Percentiles rank a stretch among this genome's conserved stretches.
phyloP scores from a whole-genome alignment of 2,888 invertebrate species.

The Strigamia maritima region DNA sequence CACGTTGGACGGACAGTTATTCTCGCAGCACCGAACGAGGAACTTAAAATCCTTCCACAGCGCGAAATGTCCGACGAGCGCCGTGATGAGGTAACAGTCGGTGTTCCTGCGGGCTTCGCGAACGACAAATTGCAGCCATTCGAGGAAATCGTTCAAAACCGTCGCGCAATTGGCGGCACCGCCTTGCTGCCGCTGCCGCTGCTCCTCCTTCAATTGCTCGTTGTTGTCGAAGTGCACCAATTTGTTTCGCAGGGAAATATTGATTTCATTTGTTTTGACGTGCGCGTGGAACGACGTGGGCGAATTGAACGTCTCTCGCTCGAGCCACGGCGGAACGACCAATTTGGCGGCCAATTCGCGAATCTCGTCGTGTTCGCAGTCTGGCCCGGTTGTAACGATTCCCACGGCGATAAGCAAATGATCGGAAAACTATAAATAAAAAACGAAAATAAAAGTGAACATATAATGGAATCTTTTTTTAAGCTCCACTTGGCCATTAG shows the following conservation, averaged over 20 bases:
- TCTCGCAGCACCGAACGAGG: neutral
- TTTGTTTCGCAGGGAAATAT: too few species aligned
- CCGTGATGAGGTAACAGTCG: constrained; percentile 1
- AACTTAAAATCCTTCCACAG: constrained; percentile 1
- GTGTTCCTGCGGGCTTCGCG: neutral
- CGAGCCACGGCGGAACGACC: neutral
- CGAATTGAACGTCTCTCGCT: neutral
- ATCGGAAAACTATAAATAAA: constrained; percentile 17
- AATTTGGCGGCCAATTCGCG: constrained; percentile 5
- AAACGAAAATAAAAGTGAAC: neutral
- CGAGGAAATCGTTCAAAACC: neutral
- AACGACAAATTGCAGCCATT: constrained; percentile 19
- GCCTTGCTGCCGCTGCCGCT: too few species aligned
- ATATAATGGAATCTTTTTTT: too few species aligned
- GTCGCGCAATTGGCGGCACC: neutral
- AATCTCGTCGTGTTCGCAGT: constrained; percentile 6
- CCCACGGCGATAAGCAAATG: constrained; percentile 11
- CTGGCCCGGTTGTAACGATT: neutral
- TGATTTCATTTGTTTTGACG: neutral
- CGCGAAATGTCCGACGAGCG: neutral
- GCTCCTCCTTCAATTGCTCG: neutral
- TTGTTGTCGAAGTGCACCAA: neutral
- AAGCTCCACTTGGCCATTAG: too few species aligned
- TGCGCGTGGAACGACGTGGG: neutral
- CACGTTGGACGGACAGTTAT: neutral